phyloP scores from a whole-genome alignment of 2,797 vertebrate species.

The Cetoscarus ocellatus region DNA sequence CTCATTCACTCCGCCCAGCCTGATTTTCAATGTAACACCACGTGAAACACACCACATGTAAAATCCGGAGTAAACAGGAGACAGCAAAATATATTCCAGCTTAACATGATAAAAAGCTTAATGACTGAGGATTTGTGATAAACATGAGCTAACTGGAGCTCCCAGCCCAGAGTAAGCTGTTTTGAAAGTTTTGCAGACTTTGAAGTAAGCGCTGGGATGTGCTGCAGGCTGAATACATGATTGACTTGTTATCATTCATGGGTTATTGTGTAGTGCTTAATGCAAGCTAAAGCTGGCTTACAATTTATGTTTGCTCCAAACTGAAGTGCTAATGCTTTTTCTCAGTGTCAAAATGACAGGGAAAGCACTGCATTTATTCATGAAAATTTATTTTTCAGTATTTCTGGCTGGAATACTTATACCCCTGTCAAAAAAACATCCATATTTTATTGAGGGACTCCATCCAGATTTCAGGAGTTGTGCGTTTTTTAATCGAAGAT shows the following conservation, averaged over 20 bases:
- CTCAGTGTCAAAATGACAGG: conserved; percentile 22
- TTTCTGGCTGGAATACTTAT: conserved; percentile 2
- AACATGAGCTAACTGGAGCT: conserved; percentile 30
- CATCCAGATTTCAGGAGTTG: background rate
- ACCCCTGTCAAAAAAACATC: conserved; percentile 6
- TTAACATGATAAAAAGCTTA: background rate
- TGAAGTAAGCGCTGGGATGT: conserved; percentile 46
- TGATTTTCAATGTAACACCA: background rate
- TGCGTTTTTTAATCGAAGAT: background rate
- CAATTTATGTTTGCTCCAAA: conserved; percentile 47
- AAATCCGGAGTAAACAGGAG: conserved; percentile 3
- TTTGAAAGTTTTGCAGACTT: conserved; percentile 59
- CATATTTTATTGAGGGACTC: background rate
- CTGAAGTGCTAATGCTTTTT: conserved; percentile 21
- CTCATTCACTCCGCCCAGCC: background rate
- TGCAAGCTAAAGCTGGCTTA: conserved; percentile 33
- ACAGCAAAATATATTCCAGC: background rate
- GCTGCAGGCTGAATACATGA: conserved; percentile 51
- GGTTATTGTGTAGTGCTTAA: conserved; percentile 37
- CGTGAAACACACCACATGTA: background rate
- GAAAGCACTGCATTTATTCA: conserved; percentile 30
- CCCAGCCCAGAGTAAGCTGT: conserved; percentile 47
- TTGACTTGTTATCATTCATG: conserved; percentile 61
- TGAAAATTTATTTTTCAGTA: conserved; percentile 6
- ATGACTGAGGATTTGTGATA: conserved; percentile 32